These are phyloP conservation scores for Ciconia boyciana DNA, from an alignment of 2,113 vertebrate species.

Conservation along the genomic window DNA sequence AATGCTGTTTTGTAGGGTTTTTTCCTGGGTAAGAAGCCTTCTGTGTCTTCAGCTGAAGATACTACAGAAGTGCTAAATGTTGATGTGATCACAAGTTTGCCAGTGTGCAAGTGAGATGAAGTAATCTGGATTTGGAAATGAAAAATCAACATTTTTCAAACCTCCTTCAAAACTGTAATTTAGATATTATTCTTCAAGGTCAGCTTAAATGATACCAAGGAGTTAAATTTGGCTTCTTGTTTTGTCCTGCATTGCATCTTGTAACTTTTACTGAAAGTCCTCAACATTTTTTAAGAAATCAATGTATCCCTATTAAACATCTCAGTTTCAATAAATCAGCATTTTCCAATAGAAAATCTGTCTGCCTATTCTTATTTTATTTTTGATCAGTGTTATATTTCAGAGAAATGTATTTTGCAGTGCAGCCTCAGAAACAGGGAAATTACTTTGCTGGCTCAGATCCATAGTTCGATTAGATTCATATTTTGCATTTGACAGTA, in stretches of 20 bases:
- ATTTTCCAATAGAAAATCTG: conserved; percentile 54
- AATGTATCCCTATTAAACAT: conserved; percentile 21
- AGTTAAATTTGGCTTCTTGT: not conserved
- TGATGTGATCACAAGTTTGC: not conserved
- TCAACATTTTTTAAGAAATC: conserved; percentile 15
- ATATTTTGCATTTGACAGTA: conserved; percentile 49
- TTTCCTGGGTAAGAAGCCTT: not conserved
- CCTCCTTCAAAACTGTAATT: not conserved
- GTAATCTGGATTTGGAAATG: not conserved
- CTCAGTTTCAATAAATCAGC: conserved; percentile 48
- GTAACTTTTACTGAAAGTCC: conserved; percentile 13
- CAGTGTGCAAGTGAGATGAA: not conserved
- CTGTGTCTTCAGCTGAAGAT: not conserved
- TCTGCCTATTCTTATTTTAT: conserved; percentile 59
- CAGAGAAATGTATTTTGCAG: conserved; percentile 41
- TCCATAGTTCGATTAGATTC: conserved; percentile 34
- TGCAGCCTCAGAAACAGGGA: conserved; percentile 32
- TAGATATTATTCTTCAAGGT: not conserved
- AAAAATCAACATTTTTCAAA: not conserved
- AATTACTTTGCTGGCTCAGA: conserved; percentile 40
- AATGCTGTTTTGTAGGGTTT: not conserved
- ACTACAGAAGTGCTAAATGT: not conserved
- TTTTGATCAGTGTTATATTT: conserved; percentile 57
- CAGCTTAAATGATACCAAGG: not conserved
- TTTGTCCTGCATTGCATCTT: not conserved